phyloP scores from a whole-genome alignment of 2,888 invertebrate genomes.

The Gortyna flavago region DNA sequence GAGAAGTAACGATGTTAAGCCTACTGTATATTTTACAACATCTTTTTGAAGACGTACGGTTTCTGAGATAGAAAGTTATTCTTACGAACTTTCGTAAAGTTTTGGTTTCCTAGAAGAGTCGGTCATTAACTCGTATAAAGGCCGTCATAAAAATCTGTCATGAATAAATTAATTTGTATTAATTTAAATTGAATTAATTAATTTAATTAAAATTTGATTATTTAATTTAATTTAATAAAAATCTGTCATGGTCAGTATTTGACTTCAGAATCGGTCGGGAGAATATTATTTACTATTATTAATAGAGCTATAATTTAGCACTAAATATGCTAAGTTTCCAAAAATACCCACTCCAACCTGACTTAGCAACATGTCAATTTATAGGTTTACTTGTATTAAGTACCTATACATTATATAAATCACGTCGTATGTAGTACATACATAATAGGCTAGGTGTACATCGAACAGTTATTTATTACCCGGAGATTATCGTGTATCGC shows the following conservation, averaged over 20 bases:
- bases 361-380: conserved; percentile 18
- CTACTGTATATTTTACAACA: conserved; percentile 14
- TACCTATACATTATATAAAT: conserved; percentile 37
- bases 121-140: no score
- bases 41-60: not conserved
- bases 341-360: conserved; percentile 5
- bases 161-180: no score
- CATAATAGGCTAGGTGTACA: conserved; percentile 32
- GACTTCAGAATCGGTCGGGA: no score
- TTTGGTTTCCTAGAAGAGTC: no score
- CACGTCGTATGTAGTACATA: conserved; percentile 35
- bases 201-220: no score
- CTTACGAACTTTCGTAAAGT: not conserved
- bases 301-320: not conserved
- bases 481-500: conserved; percentile 52
- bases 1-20: conserved; percentile 13
- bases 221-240: no score
- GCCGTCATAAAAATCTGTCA: no score
- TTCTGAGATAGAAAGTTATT: conserved; percentile 8
- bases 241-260: not conserved
- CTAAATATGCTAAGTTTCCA: conserved; percentile 1
- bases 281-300: no score
- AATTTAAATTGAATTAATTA: no score
- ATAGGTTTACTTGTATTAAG: conserved; percentile 34
- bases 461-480: conserved; percentile 53